A percentile compares a stretch with the other conserved stretches of the same genome.
Conservation (phyloP, 2,113 vertebrate species). For the Tamias sibiricus region DNA sequence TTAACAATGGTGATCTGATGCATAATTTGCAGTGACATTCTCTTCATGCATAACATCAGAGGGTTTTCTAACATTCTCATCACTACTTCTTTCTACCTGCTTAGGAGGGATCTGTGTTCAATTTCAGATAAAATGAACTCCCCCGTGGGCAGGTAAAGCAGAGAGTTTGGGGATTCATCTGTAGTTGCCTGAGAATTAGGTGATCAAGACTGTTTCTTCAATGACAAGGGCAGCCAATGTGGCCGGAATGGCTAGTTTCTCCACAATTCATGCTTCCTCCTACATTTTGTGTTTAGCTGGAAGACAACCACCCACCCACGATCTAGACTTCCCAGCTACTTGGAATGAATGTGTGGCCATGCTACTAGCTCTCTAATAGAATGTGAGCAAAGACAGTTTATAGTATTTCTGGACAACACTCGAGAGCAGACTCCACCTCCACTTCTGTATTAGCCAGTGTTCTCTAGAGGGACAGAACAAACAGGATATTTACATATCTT, state of each 20-base stretch:
- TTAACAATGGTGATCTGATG: background rate
- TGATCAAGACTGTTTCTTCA: background rate
- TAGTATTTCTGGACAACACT: too few relatives aligned
- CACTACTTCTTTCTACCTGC: background rate
- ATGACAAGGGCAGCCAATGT: fast-evolving
- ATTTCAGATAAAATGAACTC: background rate
- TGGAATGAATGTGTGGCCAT: background rate
- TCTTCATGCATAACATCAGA: background rate
- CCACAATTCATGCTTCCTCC: fast-evolving
- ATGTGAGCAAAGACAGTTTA: background rate
- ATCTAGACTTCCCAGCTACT: background rate
- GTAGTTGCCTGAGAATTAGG: background rate
- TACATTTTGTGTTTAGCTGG: too few relatives aligned
- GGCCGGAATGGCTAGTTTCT: background rate
- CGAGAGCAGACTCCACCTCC: too few relatives aligned
- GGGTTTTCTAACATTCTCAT: background rate
- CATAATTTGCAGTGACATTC: background rate
- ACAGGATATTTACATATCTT: too few relatives aligned
- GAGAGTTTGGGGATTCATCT: background rate
- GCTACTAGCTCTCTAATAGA: background rate
- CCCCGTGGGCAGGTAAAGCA: background rate
- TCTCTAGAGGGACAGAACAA: too few relatives aligned
- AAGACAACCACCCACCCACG: fast-evolving
- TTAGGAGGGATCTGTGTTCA: background rate
- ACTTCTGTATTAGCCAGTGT: too few relatives aligned